Percentiles rank a stretch among this genome's conserved stretches.
Evolutionary conservation across 2,113 vertebrate genomes (phyloP).

Genomic region (Azemiops feae): DNA sequence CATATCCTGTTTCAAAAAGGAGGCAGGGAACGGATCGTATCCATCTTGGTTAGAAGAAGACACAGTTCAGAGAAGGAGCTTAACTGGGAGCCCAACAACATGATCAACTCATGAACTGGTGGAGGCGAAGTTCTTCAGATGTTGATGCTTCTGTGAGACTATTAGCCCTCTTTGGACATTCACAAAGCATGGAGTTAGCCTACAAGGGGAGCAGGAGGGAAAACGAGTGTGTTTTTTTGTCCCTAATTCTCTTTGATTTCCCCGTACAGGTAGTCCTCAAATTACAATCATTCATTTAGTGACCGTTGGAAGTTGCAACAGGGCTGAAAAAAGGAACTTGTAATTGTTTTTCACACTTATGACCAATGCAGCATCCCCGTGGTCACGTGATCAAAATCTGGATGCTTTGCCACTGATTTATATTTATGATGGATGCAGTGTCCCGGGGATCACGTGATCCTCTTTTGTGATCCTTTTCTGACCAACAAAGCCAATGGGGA

Average conservation of each 20-base stretch:
- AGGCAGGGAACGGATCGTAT: neutral
- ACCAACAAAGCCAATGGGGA: too few species aligned
- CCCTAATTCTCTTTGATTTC: neutral
- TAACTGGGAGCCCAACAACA: neutral
- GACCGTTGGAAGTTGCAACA: neutral
- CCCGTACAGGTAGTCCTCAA: too few species aligned
- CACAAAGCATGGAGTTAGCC: neutral
- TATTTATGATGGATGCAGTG: too few species aligned
- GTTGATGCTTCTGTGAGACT: neutral
- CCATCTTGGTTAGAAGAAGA: neutral
- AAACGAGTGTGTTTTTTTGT: neutral
- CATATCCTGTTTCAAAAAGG: neutral
- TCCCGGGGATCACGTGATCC: too few species aligned
- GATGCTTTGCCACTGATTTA: too few species aligned
- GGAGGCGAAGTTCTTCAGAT: neutral
- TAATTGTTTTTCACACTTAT: too few species aligned
- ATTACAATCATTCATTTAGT: neutral
- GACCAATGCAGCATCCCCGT: too few species aligned
- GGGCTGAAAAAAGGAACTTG: too few species aligned
- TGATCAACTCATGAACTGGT: neutral
- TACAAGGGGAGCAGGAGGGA: neutral
- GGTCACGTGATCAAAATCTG: too few species aligned
- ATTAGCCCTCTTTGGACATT: neutral
- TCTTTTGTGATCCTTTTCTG: too few species aligned
- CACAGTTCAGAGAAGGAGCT: neutral